These are phyloP conservation scores for Sebastes diploproa DNA, from an alignment of 2,797 vertebrate species.

Conservation along the genomic window DNA sequence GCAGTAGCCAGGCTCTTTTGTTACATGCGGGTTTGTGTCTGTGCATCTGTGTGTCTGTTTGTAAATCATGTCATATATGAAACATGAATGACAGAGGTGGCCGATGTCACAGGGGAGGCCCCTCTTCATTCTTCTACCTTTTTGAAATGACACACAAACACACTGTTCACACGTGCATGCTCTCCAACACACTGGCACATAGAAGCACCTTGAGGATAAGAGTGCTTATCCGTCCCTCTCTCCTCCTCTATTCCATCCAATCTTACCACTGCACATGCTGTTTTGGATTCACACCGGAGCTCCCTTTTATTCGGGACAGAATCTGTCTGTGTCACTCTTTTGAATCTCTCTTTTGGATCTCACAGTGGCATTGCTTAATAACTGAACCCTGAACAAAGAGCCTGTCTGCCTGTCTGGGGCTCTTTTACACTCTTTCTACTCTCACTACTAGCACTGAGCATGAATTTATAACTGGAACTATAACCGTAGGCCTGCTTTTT, in stretches of 20 bases:
- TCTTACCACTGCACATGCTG: constrained; percentile 52
- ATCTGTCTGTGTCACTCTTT: constrained; percentile 51
- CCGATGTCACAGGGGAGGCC: constrained; percentile 58
- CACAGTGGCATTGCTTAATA: constrained; percentile 44
- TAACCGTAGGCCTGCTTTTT: constrained; percentile 4
- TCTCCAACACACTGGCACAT: constrained; percentile 39
- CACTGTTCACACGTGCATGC: constrained; percentile 17
- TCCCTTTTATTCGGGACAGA: constrained; percentile 55
- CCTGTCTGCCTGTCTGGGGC: constrained; percentile 6
- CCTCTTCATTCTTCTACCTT: constrained; percentile 50
- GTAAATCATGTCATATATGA: constrained; percentile 66
- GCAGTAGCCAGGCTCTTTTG: constrained; percentile 48
- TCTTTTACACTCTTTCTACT: constrained; percentile 17
- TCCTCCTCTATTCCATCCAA: constrained; percentile 46
- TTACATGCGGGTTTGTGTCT: constrained; percentile 22
- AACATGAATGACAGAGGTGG: constrained; percentile 67
- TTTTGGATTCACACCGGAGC: constrained; percentile 40
- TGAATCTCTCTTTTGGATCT: constrained; percentile 55
- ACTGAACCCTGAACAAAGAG: constrained; percentile 54
- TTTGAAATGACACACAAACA: constrained; percentile 53
- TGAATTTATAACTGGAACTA: constrained; percentile 26
- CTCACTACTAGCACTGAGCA: neutral
- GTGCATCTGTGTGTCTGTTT: constrained; percentile 43
- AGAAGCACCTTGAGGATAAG: constrained; percentile 50
- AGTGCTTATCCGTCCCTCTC: constrained; percentile 47